phyloP scores from a whole-genome alignment of 2,797 vertebrate species.

The Coregonus suidteri region DNA sequence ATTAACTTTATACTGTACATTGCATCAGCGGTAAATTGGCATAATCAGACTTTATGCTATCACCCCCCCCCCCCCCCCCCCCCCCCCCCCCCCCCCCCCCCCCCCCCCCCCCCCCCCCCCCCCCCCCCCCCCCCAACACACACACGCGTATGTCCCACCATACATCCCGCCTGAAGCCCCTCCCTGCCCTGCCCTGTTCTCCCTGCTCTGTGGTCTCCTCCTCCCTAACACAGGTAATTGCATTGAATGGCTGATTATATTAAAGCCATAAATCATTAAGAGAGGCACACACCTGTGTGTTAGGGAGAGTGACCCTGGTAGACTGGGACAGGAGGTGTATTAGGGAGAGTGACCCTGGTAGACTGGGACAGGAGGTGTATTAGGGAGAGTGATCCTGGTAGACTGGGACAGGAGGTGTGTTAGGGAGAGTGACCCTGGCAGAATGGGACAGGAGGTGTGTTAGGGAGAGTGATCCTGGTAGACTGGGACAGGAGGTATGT shows the following conservation, averaged over 20 bases:
- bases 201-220: not conserved
- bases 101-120: too few relatives aligned
- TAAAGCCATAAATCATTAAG: constrained; percentile 4
- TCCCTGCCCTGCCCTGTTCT: not conserved
- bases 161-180: not conserved
- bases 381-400: not conserved
- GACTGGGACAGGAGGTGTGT: not conserved
- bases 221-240: constrained; percentile 13
- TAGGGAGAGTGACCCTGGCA: not conserved
- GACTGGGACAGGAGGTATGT: not conserved
- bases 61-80: too few relatives aligned
- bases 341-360: not conserved
- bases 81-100: too few relatives aligned
- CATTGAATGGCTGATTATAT: constrained; percentile 15
- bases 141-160: not conserved
- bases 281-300: not conserved
- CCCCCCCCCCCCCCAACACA: not conserved
- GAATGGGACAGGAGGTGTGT: not conserved
- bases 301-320: not conserved
- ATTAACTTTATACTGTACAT: not conserved
- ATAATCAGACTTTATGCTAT: not conserved
- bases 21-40: not conserved
- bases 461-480: not conserved
- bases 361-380: not conserved
- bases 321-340: not conserved